Evolutionary conservation across 2,797 vertebrate genomes (phyloP).

Genomic region (Coreius guichenoti): DNA sequence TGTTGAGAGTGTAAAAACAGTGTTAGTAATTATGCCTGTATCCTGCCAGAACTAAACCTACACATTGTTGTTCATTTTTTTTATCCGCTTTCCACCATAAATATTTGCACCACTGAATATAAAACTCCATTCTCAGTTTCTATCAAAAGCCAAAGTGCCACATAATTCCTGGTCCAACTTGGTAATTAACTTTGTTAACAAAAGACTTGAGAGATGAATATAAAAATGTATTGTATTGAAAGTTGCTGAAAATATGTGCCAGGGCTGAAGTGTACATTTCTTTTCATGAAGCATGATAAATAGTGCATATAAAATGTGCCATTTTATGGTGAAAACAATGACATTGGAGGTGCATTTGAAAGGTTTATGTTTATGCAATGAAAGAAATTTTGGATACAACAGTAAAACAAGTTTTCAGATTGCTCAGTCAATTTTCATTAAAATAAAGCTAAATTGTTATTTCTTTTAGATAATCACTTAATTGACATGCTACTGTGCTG

Average conservation of each 20-base stretch:
- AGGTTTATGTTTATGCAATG: background rate
- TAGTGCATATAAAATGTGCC: background rate
- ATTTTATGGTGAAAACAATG: background rate
- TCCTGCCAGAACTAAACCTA: conserved; percentile 19
- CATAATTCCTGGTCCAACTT: conserved; percentile 24
- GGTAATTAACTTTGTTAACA: background rate
- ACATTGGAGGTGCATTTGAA: background rate
- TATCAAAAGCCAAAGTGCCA: conserved; percentile 15
- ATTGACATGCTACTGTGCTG: background rate
- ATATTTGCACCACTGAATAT: background rate
- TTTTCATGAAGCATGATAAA: background rate
- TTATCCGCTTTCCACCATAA: background rate
- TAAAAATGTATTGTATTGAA: conserved; percentile 14
- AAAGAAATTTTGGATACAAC: background rate
- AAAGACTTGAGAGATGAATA: background rate
- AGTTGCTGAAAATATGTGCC: background rate
- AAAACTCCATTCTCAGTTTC: background rate
- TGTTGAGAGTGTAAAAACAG: background rate
- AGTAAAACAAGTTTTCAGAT: background rate
- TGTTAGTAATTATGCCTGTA: conserved; percentile 9
- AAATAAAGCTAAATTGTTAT: background rate
- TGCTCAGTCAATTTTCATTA: background rate
- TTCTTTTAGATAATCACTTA: background rate
- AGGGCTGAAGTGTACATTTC: background rate
- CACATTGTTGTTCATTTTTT: background rate